These are phyloP conservation scores for Alca torda DNA, from an alignment of 2,797 vertebrate species.

Conservation along the genomic window DNA sequence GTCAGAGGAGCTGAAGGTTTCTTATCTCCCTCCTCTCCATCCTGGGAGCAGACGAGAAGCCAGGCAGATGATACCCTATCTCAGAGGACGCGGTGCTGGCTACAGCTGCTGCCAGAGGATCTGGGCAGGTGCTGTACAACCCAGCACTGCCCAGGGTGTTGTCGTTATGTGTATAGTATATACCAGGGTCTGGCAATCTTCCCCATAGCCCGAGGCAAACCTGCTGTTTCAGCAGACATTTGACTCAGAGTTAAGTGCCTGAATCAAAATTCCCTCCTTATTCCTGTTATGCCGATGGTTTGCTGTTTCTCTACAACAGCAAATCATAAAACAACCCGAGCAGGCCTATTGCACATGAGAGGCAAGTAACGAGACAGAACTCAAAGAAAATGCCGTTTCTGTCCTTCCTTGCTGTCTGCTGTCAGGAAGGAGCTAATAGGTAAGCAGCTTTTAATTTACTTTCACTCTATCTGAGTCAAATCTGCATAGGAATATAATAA, in stretches of 20 bases:
- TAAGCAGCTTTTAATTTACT: slow-evolving; percentile 32
- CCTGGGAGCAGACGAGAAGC: neutral
- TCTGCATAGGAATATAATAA: slow-evolving; percentile 1
- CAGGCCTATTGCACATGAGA: neutral
- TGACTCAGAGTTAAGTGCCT: neutral
- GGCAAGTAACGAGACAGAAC: neutral
- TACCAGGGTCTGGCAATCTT: neutral
- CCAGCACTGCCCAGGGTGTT: neutral
- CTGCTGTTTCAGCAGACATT: neutral
- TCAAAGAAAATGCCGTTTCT: neutral
- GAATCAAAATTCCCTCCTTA: neutral
- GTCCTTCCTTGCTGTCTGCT: neutral
- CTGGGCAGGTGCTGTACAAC: neutral
- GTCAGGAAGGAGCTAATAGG: neutral
- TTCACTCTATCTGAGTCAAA: neutral
- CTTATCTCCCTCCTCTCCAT: neutral
- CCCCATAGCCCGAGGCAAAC: neutral
- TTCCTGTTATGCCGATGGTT: neutral
- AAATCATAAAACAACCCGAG: neutral
- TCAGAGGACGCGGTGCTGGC: neutral
- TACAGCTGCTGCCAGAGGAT: neutral
- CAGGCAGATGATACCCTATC: neutral
- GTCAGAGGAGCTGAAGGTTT: neutral
- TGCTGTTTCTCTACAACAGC: neutral
- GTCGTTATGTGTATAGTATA: rapidly evolving